Evolutionary conservation across 64 coral and sea anemone species (phyloP), one percentile per base, ranked within the genome.

Genomic region (Stichodactyla mertensii): DNA sequence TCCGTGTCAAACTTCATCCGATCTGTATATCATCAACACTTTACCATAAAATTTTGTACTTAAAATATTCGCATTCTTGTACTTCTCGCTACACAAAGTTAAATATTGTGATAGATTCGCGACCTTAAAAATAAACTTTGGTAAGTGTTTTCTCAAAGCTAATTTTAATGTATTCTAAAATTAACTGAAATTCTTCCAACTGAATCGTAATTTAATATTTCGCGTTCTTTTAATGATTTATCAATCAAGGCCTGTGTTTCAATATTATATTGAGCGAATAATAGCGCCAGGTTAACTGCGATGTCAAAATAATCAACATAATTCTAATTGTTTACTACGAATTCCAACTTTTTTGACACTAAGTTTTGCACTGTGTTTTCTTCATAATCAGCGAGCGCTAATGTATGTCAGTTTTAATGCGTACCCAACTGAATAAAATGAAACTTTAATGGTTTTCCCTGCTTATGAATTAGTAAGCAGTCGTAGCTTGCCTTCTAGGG

Each of bases 121-220:
- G 62, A 66, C 0, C 18, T 66, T 66, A 7, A 22, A 4, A n/a
- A 64, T 66, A 20, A 13, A n/a, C 7, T 66, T 66, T 66, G 16
- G 1, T 66, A 13, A 61, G 58, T 16, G 13, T 66, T 20, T 16
- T 20, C 57, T 14, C 9, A 66, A 66, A 66, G 18, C 19, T 4
- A 4, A n/a, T n/a, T 66, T n/a, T 66, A n/a, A n/a, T 66, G 16
- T 66, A 66, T 66, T 66, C 59, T 61, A 61, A 61, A 61, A 16
- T 61, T 61, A 45, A 45, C 36, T 45, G 36, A 45, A 45, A 45
- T 45, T 45, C 36, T 45, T 45, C 36, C 36, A 45, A 45, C 59
- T 16, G 59, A 61, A 61, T 61, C 62, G 62, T 66, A 66, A 74
- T 74, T 74, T 28, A 74, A 74, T 74, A 23, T 74, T 74, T 74